Evolutionary conservation across 2,797 vertebrate species (phyloP), one percentile per base, ranked within the genome.

Genomic region (Eulemur coronatus): DNA sequence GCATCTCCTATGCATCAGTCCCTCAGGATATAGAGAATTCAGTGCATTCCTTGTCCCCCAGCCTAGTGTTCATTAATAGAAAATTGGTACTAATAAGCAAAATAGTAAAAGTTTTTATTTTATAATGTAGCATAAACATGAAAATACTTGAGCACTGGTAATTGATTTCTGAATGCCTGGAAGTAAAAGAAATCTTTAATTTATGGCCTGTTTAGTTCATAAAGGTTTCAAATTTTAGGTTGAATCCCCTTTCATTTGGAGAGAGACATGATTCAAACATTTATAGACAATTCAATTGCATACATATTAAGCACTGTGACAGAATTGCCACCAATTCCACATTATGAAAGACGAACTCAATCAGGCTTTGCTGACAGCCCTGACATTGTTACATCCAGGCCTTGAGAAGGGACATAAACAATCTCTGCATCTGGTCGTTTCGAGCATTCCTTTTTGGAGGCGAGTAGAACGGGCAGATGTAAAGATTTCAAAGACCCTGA

Each of bases 121-220:
- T 89, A 80, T 93, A 89, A 81, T 94, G 38, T 61, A 80, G 82
- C 70, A 84, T 50, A 91, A 93, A 96, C 87, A 78, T 67, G 65
- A 82, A 97, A 95, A 91, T 78, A 69, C 15, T 85, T 48, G 65
- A 43, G 35, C 46, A 78, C 8, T 55, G 41, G 93, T 79, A 89
- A 96, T 91, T 96, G 92, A 96, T 95, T 94, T 95, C 70, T 89
- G 69, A 89, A 87, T 93, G 89, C 86, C 80, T 65, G 22, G 63
- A 96, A 97, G 91, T 85, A 59, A 96, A 91, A 92, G 24, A 89
- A 72, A 89, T 55, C 70, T 91, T 97, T 96, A 93, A 94, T 84
- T 95, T 95, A 61, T 67, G 41, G n/a, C 26, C 48, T 86, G 24
- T 89, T 89, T 15, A 38, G 46, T 70, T 69, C 14, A 75, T 41